Conservation (phyloP, 2,888 invertebrate genomes). For the Schizaphis graminum region DNA sequence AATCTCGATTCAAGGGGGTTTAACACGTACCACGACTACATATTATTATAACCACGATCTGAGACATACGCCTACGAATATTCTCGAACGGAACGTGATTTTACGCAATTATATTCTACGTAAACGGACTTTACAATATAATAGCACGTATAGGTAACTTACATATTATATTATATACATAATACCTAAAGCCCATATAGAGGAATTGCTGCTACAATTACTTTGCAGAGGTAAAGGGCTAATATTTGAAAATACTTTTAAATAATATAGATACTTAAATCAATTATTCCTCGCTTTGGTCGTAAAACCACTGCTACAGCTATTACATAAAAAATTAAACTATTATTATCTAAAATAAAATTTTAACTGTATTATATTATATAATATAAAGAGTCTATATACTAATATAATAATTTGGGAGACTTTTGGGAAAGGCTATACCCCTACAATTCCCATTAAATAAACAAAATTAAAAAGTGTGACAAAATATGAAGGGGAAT, state of each 20-base stretch:
- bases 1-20: constrained; percentile 4
- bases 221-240: no score
- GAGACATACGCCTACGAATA: neutral
- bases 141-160: no score
- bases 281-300: neutral
- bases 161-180: no score
- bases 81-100: neutral
- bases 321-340: no score
- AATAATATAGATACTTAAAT: no score
- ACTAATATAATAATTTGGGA: neutral
- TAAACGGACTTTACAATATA: neutral
- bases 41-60: neutral
- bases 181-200: no score
- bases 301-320: neutral
- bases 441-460: neutral
- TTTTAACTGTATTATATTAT: neutral
- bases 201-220: no score
- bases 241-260: no score
- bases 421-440: neutral
- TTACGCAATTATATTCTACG: neutral
- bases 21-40: neutral
- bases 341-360: neutral
- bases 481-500: neutral
- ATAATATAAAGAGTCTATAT: no score
- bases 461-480: no score